Evolutionary conservation across 2,797 vertebrate genomes (phyloP).

Genomic region (Geotrypetes seraphini): DNA sequence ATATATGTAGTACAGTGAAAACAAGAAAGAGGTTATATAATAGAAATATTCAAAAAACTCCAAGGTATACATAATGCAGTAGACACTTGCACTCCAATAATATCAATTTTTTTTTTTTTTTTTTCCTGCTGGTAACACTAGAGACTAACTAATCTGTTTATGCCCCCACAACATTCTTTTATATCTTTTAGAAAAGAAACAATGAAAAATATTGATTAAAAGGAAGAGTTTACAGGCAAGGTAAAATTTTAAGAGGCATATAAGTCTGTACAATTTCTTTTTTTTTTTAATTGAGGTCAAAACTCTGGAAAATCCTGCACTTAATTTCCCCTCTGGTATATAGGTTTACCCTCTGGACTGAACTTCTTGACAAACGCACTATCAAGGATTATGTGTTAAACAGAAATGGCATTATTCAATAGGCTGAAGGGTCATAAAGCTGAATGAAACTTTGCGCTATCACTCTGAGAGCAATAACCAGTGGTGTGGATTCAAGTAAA

Average conservation of each 20-base stretch:
- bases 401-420: slow-evolving; percentile 11
- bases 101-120: too few relatives aligned
- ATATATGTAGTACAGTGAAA: neutral
- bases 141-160: slow-evolving; percentile 11
- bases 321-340: too few relatives aligned
- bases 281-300: slow-evolving; percentile 2
- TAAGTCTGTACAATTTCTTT: slow-evolving; percentile 12
- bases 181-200: too few relatives aligned
- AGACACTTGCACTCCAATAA: neutral
- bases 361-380: slow-evolving; percentile 15
- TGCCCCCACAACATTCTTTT: slow-evolving; percentile 18
- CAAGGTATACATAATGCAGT: neutral
- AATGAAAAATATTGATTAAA: slow-evolving; percentile 28
- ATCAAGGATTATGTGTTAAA: neutral
- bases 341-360: too few relatives aligned
- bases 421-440: slow-evolving; percentile 8
- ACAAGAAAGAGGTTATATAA: too few relatives aligned
- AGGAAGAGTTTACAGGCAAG: slow-evolving; percentile 16
- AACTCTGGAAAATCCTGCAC: too few relatives aligned
- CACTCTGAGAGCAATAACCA: slow-evolving; percentile 14
- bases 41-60: neutral
- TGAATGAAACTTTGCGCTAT: slow-evolving; percentile 8
- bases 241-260: slow-evolving; percentile 11
- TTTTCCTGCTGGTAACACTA: neutral
- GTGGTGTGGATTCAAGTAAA: slow-evolving; percentile 5